Evolutionary conservation across 1,140 invertebrate species (phyloP).

Genomic region (Cyclina sinensis): DNA sequence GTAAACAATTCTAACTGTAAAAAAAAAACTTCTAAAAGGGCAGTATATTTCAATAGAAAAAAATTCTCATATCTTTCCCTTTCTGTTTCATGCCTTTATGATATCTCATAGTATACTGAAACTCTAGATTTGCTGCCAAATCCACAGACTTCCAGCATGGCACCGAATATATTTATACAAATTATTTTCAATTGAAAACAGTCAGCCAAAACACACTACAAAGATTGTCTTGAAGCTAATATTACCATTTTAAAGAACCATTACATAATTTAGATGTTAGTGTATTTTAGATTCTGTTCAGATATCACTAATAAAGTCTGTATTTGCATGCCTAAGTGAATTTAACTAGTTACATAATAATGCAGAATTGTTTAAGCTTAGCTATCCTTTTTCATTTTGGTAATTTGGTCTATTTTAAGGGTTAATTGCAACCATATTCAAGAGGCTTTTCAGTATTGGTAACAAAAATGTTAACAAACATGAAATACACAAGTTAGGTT

Average conservation of each 20-base stretch:
- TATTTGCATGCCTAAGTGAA: conserved; percentile 35
- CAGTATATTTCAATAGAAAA: no score
- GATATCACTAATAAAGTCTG: conserved; percentile 33
- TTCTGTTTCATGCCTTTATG: no score
- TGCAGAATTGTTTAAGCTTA: conserved; percentile 2
- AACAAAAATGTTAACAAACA: no score
- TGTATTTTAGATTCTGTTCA: conserved; percentile 2
- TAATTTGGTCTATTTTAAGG: not conserved
- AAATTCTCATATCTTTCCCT: no score
- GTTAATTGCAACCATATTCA: not conserved
- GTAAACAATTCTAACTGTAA: no score
- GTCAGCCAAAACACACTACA: not conserved
- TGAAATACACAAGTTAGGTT: no score
- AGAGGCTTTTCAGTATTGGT: not conserved
- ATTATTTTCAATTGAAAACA: not conserved
- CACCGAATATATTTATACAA: not conserved
- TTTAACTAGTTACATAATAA: conserved; percentile 32
- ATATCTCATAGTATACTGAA: no score
- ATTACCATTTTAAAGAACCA: conserved; percentile 2
- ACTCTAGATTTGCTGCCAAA: no score
- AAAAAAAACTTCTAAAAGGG: no score
- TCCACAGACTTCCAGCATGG: no score
- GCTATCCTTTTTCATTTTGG: not conserved
- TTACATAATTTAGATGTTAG: not conserved
- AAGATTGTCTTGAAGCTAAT: not conserved